Conservation (phyloP, 2,797 vertebrate species). For the Rachycentron canadum region DNA sequence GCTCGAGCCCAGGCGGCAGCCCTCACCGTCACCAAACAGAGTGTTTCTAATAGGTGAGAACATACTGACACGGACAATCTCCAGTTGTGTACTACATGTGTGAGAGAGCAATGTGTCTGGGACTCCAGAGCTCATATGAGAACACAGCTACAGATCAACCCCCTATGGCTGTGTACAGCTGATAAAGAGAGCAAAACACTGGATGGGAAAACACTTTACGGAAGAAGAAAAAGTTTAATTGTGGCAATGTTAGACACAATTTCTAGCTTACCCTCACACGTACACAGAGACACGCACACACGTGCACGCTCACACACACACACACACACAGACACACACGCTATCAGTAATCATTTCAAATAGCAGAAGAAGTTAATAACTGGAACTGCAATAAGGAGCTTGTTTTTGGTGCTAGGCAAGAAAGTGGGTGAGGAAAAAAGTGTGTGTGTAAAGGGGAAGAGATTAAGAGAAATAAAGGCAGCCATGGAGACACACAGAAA, state of each 20-base stretch:
- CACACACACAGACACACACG: background rate
- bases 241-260: conserved; percentile 14
- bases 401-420: conserved; percentile 33
- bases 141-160: too few relatives aligned
- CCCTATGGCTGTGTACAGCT: background rate
- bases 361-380: conserved; percentile 31
- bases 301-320: background rate
- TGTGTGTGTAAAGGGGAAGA: conserved; percentile 17
- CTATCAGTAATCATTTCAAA: conserved; percentile 25
- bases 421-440: conserved; percentile 18
- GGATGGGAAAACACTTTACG: background rate
- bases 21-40: too few relatives aligned
- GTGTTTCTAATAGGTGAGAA: too few relatives aligned
- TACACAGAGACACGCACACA: background rate
- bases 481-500: conserved; percentile 28
- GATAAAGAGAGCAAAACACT: conserved; percentile 3
- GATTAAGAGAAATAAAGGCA: conserved; percentile 47
- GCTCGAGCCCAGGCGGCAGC: too few relatives aligned
- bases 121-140: too few relatives aligned
- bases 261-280: conserved; percentile 1
- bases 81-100: too few relatives aligned
- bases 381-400: conserved; percentile 38
- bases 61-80: too few relatives aligned
- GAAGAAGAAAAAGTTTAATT: conserved; percentile 5
- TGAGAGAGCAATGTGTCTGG: too few relatives aligned